phyloP scores from a whole-genome alignment of 2,797 vertebrate genomes.

The Kryptopterus vitreolus region DNA sequence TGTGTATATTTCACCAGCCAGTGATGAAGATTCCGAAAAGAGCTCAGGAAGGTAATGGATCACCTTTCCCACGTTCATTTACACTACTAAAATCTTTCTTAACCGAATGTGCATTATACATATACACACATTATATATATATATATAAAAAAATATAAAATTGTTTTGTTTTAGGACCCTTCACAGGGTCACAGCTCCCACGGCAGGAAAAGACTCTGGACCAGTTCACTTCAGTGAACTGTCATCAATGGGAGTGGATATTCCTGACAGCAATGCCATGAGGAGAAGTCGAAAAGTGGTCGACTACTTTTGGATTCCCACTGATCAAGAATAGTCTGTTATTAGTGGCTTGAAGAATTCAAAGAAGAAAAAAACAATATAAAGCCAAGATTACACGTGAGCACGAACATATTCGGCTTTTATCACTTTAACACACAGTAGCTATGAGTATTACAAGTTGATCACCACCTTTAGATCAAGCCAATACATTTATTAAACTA shows the following conservation, averaged over 20 bases:
- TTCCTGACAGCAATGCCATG: conserved; percentile 54
- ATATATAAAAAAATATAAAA: no score
- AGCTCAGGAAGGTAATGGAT: conserved; percentile 52
- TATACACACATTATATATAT: no score
- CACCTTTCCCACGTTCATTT: background rate
- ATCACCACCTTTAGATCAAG: background rate
- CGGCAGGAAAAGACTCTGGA: conserved; percentile 54
- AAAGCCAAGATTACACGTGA: background rate
- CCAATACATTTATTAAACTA: background rate
- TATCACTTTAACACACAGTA: background rate
- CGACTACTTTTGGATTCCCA: conserved; percentile 81
- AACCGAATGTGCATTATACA: background rate
- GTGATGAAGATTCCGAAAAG: conserved; percentile 65
- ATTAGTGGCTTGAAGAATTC: background rate
- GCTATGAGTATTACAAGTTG: no score
- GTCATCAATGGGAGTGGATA: conserved; percentile 61
- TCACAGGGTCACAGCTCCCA: conserved; percentile 68
- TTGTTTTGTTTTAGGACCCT: conserved; percentile 60
- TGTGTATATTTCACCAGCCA: conserved; percentile 67
- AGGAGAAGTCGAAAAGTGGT: conserved; percentile 73
- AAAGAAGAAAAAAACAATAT: no score
- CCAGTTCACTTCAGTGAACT: conserved; percentile 71
- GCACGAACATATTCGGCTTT: background rate
- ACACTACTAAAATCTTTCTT: background rate
- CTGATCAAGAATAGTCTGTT: conserved; percentile 67